Base-by-base conservation (phyloP, 1,140 invertebrate species). In the Brachionus rotundiformis region DNA sequence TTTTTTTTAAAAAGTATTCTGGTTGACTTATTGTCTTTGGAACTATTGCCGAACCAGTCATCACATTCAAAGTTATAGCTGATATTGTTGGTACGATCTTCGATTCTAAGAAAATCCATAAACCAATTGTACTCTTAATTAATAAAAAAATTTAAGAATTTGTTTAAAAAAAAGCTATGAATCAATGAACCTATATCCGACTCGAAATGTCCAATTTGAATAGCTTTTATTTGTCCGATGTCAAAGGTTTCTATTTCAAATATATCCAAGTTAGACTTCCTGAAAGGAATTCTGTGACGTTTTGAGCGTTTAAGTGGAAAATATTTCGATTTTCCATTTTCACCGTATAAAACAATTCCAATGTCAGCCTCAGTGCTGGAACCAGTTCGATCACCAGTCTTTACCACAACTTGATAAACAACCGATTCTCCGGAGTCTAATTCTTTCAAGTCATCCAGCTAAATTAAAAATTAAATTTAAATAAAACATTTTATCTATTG, bases 121-220 rank as follows among this genome's bases (percentile, higher is more conserved):
- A 79, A 79, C 76, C 76, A 79, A 39, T 59, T 79, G 76, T 59
- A 59, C 25, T 79, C 76, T 54, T n/a, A n/a, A n/a, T n/a, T n/a
- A n/a, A n/a, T n/a, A n/a, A n/a, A 33, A 33, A 68, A 68, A 19
- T 54, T 7, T 54, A 11, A 27, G 0, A 59, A 25, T 59, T 59
- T 8, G 0, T 23, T 25, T 59, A 59, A 23, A 59, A 59, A 59
- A 41, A 41, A 11, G 3, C 10, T 11, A 0, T 41, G 13, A 41
- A 68, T n/a, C 16, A 10, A 19, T 8, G 0, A 19, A 68, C 63
- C 63, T n/a, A 79, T 79, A 25, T 39, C 76, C n/a, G 16, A 16
- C 59, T 79, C 76, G 3, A 33, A 54, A 8, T 79, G 76, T n/a
- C 76, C 76, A 25, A 79, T 59, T 79, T 63, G 76, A 79, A 79